phyloP scores from a whole-genome alignment of 2,797 vertebrate genomes.

The Eurystomus glaucurus region DNA sequence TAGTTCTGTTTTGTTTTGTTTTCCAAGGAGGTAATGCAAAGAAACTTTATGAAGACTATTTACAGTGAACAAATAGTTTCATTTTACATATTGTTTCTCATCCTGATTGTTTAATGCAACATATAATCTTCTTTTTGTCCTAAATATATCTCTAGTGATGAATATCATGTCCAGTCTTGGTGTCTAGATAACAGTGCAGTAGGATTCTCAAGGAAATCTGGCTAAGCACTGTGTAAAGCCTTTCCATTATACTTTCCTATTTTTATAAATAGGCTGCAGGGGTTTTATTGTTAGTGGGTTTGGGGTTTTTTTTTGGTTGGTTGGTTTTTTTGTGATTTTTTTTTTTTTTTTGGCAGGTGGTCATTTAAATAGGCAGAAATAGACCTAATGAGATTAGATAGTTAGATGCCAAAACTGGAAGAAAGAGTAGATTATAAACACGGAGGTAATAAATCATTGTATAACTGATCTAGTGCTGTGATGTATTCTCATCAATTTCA shows the following conservation, averaged over 20 bases:
- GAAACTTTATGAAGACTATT: not conserved
- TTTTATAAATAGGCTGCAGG: not conserved
- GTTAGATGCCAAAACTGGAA: not conserved
- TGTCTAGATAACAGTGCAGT: not conserved
- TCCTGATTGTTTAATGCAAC: not conserved
- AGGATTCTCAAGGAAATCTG: not conserved
- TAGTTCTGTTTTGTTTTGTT: fast-evolving
- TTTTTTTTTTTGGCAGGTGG: not conserved
- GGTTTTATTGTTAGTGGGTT: not conserved
- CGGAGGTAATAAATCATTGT: not conserved
- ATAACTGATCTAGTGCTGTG: not conserved
- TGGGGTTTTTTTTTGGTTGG: not conserved
- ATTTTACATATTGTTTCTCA: not conserved
- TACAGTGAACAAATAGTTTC: not conserved
- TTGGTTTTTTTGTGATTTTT: no score
- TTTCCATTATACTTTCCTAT: not conserved
- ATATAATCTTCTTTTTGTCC: not conserved
- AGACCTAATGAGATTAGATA: not conserved
- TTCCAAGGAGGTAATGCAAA: not conserved
- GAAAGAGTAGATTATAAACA: not conserved
- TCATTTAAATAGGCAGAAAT: not conserved
- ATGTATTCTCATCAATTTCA: not conserved
- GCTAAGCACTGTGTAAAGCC: not conserved
- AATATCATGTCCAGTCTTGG: not conserved
- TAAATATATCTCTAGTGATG: not conserved